phyloP scores from a whole-genome alignment of 2,888 invertebrate genomes.

The Brassicogethes aeneus region DNA sequence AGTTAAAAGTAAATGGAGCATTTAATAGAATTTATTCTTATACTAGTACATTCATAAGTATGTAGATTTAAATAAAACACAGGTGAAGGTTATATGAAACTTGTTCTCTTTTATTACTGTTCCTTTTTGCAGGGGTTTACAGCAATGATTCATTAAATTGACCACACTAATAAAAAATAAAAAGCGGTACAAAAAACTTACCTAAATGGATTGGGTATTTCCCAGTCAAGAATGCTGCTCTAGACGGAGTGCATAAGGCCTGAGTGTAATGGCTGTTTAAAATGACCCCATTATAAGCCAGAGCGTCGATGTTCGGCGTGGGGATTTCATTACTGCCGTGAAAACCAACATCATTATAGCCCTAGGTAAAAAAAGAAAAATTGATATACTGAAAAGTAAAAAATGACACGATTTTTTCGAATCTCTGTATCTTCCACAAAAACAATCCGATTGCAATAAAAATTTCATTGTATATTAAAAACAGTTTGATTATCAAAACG shows the following conservation, averaged over 20 bases:
- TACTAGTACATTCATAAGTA: no score
- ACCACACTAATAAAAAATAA: no score
- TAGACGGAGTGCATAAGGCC: conserved; percentile 80
- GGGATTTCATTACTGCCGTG: conserved; percentile 82
- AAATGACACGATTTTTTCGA: no score
- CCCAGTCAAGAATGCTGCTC: conserved; percentile 76
- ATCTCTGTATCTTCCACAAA: no score
- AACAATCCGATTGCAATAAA: not conserved
- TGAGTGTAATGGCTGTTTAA: conserved; percentile 81
- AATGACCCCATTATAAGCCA: conserved; percentile 81
- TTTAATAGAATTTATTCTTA: no score
- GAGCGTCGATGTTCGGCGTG: conserved; percentile 83
- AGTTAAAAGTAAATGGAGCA: no score
- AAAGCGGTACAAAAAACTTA: no score
- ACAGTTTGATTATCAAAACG: not conserved
- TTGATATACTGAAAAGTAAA: conserved; percentile 4
- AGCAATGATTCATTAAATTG: no score
- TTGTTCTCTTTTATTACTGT: no score
- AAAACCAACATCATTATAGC: conserved; percentile 88
- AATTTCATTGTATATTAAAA: conserved; percentile 1
- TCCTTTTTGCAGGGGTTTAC: no score
- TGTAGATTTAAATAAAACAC: no score
- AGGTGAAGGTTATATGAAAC: no score
- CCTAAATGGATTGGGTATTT: conserved; percentile 82
- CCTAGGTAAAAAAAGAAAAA: conserved; percentile 47